phyloP scores from a whole-genome alignment of 2,113 vertebrate genomes.

The Semnopithecus entellus region DNA sequence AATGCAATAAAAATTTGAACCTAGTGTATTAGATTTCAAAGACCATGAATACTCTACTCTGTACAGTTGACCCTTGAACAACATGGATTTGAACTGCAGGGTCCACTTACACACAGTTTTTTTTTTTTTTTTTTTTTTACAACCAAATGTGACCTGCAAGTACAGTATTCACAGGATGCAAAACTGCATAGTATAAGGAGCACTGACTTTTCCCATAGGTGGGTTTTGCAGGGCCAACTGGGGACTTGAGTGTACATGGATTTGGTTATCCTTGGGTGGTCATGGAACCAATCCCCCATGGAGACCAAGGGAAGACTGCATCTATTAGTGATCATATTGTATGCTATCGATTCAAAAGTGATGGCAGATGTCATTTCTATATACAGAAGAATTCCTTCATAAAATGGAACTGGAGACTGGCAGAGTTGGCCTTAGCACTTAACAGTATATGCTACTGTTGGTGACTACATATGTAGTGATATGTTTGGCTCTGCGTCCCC shows the following conservation, averaged over 20 bases:
- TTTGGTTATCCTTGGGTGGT: neutral
- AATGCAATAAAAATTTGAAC: neutral
- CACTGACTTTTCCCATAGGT: neutral
- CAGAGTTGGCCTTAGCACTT: neutral
- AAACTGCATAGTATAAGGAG: neutral
- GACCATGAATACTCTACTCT: neutral
- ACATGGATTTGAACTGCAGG: neutral
- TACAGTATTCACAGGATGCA: neutral
- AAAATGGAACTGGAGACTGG: neutral
- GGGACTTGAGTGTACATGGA: neutral
- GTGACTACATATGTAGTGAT: neutral
- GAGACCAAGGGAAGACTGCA: neutral
- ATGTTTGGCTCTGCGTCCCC: no score
- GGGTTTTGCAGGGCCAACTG: neutral
- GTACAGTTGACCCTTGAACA: neutral
- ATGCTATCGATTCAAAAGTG: neutral
- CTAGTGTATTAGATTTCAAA: neutral
- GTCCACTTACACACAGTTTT: neutral
- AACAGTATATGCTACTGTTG: neutral
- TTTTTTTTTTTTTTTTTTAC: neutral
- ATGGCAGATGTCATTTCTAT: neutral
- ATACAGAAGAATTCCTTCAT: neutral
- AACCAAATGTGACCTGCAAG: neutral
- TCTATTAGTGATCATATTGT: neutral
- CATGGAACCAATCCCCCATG: neutral